A percentile compares a stretch with the other conserved stretches of the same genome.
phyloP scores from a whole-genome alignment of 2,888 invertebrate genomes.

The Deilephila porcellus region DNA sequence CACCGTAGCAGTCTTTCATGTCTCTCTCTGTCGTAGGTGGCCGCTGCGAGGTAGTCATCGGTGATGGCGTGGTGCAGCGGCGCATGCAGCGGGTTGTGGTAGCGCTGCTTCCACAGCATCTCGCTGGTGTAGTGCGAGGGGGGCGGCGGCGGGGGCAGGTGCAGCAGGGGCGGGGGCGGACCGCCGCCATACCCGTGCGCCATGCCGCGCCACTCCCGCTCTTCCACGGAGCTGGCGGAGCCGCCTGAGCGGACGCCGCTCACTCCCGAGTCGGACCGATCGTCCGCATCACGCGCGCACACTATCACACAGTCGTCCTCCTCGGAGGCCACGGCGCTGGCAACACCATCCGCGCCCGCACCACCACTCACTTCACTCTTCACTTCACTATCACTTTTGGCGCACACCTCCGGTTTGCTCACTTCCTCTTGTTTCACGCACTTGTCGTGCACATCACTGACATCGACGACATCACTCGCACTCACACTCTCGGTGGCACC shows the following conservation, averaged over 20 bases:
- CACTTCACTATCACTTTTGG: slow-evolving; percentile 78
- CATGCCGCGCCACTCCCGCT: slow-evolving; percentile 90
- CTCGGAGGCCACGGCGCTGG: slow-evolving; percentile 84
- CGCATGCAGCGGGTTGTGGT: slow-evolving; percentile 82
- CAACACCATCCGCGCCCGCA: slow-evolving; percentile 80
- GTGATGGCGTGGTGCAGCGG: slow-evolving; percentile 82
- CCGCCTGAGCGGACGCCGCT: slow-evolving; percentile 90
- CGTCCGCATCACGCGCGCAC: slow-evolving; percentile 85
- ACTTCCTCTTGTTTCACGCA: slow-evolving; percentile 76
- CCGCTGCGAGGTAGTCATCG: slow-evolving; percentile 80
- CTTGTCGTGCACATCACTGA: slow-evolving; percentile 76
- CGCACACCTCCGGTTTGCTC: slow-evolving; percentile 60
- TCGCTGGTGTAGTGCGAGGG: slow-evolving; percentile 82
- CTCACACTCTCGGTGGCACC: slow-evolving; percentile 75
- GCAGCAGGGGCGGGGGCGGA: slow-evolving; percentile 82
- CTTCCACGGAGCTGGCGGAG: slow-evolving; percentile 90
- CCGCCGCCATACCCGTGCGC: slow-evolving; percentile 89
- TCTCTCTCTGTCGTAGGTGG: slow-evolving; percentile 87
- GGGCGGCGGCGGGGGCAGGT: slow-evolving; percentile 78
- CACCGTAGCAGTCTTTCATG: slow-evolving; percentile 88
- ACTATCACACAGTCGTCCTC: slow-evolving; percentile 88
- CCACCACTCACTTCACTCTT: slow-evolving; percentile 76
- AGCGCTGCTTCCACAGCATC: slow-evolving; percentile 86
- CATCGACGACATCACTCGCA: slow-evolving; percentile 76
- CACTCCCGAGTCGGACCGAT: slow-evolving; percentile 88